Percentiles rank a stretch among this genome's conserved stretches.
Conservation (phyloP, 2,797 vertebrate species). For the Artibeus jamaicensis region DNA sequence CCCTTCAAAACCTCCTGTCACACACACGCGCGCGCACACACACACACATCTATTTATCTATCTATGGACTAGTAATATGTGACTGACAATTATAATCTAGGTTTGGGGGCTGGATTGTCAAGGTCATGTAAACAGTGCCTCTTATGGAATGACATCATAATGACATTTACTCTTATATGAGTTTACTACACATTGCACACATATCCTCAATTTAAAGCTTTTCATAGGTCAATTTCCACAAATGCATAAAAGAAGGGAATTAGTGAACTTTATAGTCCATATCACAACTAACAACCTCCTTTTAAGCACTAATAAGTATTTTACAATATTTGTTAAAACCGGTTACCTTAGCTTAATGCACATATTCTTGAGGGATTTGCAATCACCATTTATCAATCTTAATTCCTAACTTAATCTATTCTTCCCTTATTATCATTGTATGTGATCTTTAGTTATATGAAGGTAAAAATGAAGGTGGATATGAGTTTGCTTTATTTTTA, state of each 20-base stretch:
- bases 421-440: not conserved
- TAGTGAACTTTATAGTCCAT: not conserved
- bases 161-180: not conserved
- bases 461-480: not conserved
- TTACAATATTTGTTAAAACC: not conserved
- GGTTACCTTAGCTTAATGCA: not conserved
- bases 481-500: not conserved
- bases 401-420: not conserved
- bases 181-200: not conserved
- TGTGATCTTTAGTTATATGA: not conserved
- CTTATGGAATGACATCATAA: not conserved
- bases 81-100: not conserved
- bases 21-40: not conserved
- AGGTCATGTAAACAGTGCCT: not conserved
- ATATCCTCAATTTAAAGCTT: not conserved
- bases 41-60: no score
- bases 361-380: not conserved
- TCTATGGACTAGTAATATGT: not conserved
- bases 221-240: not conserved
- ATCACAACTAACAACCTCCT: not conserved
- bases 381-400: not conserved
- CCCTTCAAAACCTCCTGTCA: not conserved
- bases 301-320: not conserved
- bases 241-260: not conserved
- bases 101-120: not conserved